phyloP scores from a whole-genome alignment of 2,888 invertebrate species.

The Prosapia bicincta region DNA sequence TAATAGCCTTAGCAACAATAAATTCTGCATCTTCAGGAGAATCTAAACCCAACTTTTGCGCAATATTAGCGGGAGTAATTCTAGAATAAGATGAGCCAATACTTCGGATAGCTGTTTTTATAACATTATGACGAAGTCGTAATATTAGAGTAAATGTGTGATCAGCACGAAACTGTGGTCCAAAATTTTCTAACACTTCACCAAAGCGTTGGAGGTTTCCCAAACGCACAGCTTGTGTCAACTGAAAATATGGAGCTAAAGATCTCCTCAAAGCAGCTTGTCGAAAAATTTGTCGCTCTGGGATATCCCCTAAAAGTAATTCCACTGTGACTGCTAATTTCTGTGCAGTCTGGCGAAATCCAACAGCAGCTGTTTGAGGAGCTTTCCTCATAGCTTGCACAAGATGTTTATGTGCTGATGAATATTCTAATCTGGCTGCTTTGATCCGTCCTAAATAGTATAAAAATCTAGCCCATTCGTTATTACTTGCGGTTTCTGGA shows the following conservation, averaged over 20 bases:
- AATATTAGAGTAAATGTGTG: slow-evolving; percentile 95
- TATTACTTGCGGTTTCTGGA: slow-evolving; percentile 96
- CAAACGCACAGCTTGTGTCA: slow-evolving; percentile 94
- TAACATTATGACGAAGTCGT: slow-evolving; percentile 95
- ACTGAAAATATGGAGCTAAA: slow-evolving; percentile 91
- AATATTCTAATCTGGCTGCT: slow-evolving; percentile 96
- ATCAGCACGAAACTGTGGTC: slow-evolving; percentile 87
- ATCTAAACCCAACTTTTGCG: slow-evolving; percentile 88
- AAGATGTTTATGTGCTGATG: slow-evolving; percentile 94
- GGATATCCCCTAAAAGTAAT: slow-evolving; percentile 93
- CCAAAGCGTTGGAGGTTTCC: slow-evolving; percentile 94
- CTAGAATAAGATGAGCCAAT: slow-evolving; percentile 96
- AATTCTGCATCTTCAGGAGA: slow-evolving; percentile 98
- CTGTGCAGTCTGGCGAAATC: slow-evolving; percentile 96
- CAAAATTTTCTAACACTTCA: slow-evolving; percentile 86
- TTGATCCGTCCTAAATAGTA: slow-evolving; percentile 98
- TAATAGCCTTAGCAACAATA: slow-evolving; percentile 96
- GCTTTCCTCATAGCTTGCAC: slow-evolving; percentile 95
- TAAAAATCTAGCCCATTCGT: slow-evolving; percentile 97
- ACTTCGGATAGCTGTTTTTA: slow-evolving; percentile 95
- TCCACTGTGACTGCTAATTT: slow-evolving; percentile 94
- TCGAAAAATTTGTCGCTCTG: slow-evolving; percentile 92
- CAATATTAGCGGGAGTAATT: slow-evolving; percentile 93
- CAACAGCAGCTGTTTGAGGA: slow-evolving; percentile 96
- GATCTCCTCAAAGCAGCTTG: slow-evolving; percentile 86